A percentile compares a stretch with the other conserved stretches of the same genome.
Conservation (phyloP, 37 sponge, comb jelly and placozoan genomes). For the Agelas oroides region DNA sequence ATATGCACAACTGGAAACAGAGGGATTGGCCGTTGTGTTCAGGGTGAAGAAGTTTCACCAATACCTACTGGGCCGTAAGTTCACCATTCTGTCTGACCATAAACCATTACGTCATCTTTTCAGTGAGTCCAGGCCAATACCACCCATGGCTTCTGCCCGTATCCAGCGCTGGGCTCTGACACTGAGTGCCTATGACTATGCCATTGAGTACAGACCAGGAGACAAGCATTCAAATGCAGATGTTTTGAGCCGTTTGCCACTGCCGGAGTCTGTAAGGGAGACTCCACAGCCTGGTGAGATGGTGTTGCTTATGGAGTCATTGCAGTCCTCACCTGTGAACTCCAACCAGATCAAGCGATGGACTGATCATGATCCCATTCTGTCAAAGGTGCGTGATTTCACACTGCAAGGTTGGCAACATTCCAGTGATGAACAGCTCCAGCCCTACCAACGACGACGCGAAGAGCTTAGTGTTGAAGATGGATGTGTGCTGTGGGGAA, state of each 20-base stretch:
- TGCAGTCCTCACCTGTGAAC: not conserved
- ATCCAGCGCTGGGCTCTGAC: constrained; percentile 30
- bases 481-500: constrained; percentile 35
- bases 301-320: too few relatives aligned
- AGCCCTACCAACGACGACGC: not conserved
- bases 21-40: constrained; percentile 9
- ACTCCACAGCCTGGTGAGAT: too few relatives aligned
- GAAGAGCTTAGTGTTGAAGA: constrained; percentile 12
- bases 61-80: not conserved
- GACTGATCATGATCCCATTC: constrained; percentile 36
- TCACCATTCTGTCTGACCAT: constrained; percentile 25
- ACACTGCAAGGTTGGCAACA: not conserved
- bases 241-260: not conserved
- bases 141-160: not conserved
- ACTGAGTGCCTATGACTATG: constrained; percentile 13
- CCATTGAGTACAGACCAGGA: constrained; percentile 13
- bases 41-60: constrained; percentile 15
- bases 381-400: not conserved
- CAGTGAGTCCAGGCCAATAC: not conserved
- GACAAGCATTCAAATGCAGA: not conserved
- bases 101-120: constrained; percentile 12
- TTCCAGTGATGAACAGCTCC: not conserved
- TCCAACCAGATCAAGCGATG: constrained; percentile 23
- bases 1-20: constrained; percentile 21
- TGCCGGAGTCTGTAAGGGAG: too few relatives aligned